A percentile compares a stretch with the other conserved stretches of the same genome.
These are phyloP conservation scores for Pseudomyrmex pallidus DNA, from an alignment of 1,140 invertebrate genomes.

Conservation along the genomic window DNA sequence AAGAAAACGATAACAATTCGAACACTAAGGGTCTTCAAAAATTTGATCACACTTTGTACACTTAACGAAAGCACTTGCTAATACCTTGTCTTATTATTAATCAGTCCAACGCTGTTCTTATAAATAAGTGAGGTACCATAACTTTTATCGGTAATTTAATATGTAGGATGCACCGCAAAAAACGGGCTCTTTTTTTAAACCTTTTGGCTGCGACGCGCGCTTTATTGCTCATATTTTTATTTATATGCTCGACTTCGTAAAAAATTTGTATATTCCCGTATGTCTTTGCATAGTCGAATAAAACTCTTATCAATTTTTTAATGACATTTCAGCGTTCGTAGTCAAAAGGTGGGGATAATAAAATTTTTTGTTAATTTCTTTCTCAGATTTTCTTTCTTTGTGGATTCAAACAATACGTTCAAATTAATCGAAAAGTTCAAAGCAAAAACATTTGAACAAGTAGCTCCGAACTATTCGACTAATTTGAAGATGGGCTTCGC, in stretches of 20 bases:
- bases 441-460: no score
- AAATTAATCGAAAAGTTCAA: no score
- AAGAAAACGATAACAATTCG: constrained; percentile 79
- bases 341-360: background rate
- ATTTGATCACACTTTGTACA: constrained; percentile 71
- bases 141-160: constrained; percentile 40
- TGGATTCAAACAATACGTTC: no score
- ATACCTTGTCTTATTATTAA: constrained; percentile 64
- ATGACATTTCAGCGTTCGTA: no score
- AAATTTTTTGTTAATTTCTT: constrained; percentile 55
- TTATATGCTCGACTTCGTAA: no score
- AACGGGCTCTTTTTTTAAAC: constrained; percentile 7
- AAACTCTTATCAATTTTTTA: no score
- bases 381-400: background rate
- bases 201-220: no score
- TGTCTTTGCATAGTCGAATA: no score
- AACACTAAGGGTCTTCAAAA: constrained; percentile 77
- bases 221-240: no score
- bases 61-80: constrained; percentile 65
- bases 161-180: background rate
- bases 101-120: constrained; percentile 65
- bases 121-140: constrained; percentile 57
- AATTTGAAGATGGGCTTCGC: no score
- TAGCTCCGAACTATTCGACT: no score
- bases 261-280: no score